phyloP scores from a whole-genome alignment of 2,888 invertebrate species.

The Agrotis ipsilon region DNA sequence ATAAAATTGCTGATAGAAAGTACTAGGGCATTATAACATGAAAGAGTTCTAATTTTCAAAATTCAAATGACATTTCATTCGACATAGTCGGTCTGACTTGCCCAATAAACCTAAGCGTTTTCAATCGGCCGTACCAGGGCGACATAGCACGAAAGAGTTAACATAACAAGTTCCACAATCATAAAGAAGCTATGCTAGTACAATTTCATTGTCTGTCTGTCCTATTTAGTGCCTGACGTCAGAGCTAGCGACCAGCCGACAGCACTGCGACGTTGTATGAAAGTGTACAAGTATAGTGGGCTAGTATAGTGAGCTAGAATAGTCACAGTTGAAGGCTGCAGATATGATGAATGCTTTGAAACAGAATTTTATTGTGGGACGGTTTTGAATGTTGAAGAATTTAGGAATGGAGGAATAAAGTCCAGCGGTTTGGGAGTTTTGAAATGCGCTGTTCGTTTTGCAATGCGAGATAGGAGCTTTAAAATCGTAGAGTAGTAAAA shows the following conservation, averaged over 20 bases:
- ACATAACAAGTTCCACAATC: slow-evolving; percentile 18
- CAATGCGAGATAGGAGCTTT: neutral
- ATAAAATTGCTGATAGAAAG: neutral
- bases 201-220: slow-evolving; percentile 43
- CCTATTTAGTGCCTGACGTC: slow-evolving; percentile 59
- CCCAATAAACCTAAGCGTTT: slow-evolving; percentile 11
- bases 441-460: slow-evolving; percentile 11
- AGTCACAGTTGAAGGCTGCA: slow-evolving; percentile 14
- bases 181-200: slow-evolving; percentile 27
- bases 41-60: neutral
- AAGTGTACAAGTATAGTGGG: slow-evolving; percentile 26
- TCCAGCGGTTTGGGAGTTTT: slow-evolving; percentile 2
- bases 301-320: slow-evolving; percentile 1
- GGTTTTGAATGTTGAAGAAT: slow-evolving; percentile 22
- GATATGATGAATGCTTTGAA: slow-evolving; percentile 36
- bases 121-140: slow-evolving; percentile 17
- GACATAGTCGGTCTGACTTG: neutral
- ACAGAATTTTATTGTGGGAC: slow-evolving; percentile 22
- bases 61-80: neutral
- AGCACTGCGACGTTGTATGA: slow-evolving; percentile 50
- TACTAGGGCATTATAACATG: neutral
- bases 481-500: neutral
- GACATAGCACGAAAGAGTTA: slow-evolving; percentile 11
- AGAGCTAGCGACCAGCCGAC: slow-evolving; percentile 40
- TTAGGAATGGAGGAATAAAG: neutral